Base-by-base conservation (phyloP, 2,797 vertebrate genomes). In the Chelon labrosus region DNA sequence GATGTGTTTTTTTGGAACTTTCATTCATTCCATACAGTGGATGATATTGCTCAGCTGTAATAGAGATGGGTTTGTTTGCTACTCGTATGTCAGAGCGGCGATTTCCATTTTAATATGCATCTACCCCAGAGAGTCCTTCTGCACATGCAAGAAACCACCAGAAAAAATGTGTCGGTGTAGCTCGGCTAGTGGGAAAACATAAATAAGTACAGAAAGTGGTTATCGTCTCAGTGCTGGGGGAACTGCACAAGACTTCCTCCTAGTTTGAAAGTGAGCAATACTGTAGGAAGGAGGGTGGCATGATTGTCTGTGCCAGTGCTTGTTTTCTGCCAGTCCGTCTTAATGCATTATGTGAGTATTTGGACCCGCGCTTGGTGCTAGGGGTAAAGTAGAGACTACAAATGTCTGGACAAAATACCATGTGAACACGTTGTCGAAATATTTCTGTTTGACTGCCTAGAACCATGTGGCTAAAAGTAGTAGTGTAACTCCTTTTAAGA, bases 151-250 rank as follows among this genome's bases (percentile, higher is more conserved):
- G 16, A 42, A 58, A 31, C 13, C 17, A 47, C 5, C 7, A 19
- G n/a, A 35, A 16, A 47, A 16, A 46, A 35, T 59, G 56, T 60
- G 37, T 47, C 17, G 27, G 56, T 31, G 47, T 35, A 35, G 67
- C 7, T 58, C 14, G 17, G 35, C 10, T 62, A 22, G 55, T 62
- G 16, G 42, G n/a, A 35, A 37, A 22, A 46, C 5, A 22, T 44
- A 56, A 63, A 49, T 60, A 31, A 19, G 14, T 7, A 19, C 27
- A 22, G 5, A 19, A 37, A 19, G 13, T 12, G 35, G 8, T 10
- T 49, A 0, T 27, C 25, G 4, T 4, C 25, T 39, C 38, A 8
- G 38, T 39, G 38, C 7, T 39, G 11, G 11, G 38, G 16, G 7
- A 7, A n/a, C 17, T 16, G 41, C 56, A 58, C 35, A 38, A 13